These are phyloP conservation scores for Geococcyx californianus DNA, from an alignment of 2,113 vertebrate species.

Conservation along the genomic window DNA sequence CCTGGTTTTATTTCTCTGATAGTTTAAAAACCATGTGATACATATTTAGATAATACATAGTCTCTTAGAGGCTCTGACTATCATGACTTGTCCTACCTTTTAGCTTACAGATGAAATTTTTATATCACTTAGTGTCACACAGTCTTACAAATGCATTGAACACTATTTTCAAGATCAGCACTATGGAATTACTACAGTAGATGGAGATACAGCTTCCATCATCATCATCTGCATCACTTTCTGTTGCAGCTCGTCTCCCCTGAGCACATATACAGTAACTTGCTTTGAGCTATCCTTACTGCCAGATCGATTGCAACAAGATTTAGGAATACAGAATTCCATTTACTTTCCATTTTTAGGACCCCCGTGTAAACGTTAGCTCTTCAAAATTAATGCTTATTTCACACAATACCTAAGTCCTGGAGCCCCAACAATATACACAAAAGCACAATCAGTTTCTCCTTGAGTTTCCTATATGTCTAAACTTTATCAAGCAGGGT, in stretches of 20 bases:
- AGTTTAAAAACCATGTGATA: background rate
- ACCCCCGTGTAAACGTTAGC: background rate
- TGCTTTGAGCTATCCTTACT: background rate
- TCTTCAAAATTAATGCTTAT: background rate
- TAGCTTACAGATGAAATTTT: background rate
- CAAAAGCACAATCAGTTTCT: background rate
- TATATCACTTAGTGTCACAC: background rate
- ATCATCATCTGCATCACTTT: background rate
- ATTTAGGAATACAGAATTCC: background rate
- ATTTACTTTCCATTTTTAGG: background rate
- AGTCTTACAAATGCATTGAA: background rate
- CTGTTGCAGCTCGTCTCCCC: background rate
- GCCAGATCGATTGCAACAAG: background rate
- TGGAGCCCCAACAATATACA: background rate
- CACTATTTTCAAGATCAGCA: background rate
- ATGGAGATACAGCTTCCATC: background rate
- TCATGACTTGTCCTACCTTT: background rate
- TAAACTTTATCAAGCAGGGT: background rate
- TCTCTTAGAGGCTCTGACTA: background rate
- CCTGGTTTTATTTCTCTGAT: background rate
- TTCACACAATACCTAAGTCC: background rate
- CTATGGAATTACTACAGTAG: background rate
- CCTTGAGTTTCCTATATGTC: background rate
- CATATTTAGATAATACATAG: background rate
- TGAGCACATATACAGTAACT: background rate